Conservation (phyloP, 2,797 vertebrate species). For the Sebastes elongatus region DNA sequence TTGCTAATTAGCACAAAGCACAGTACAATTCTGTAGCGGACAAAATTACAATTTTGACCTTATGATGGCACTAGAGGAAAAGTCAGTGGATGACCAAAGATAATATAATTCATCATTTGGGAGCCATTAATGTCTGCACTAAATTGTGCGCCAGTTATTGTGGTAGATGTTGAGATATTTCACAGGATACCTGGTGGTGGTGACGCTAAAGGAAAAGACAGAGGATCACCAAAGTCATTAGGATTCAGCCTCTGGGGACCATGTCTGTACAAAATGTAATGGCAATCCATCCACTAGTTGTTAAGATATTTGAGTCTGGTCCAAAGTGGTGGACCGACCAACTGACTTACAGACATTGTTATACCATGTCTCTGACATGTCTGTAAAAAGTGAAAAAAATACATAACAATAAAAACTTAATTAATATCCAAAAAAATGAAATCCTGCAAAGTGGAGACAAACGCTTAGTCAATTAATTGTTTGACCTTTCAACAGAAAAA, state of each 20-base stretch:
- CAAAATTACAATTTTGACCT: too few relatives aligned
- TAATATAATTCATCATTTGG: not conserved
- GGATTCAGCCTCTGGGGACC: too few relatives aligned
- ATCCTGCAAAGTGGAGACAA: not conserved
- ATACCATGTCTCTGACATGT: not conserved
- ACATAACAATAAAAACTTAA: not conserved
- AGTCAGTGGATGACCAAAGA: not conserved
- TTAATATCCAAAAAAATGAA: not conserved
- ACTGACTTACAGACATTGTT: not conserved
- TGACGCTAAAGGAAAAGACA: fast-evolving
- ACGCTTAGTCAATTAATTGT: not conserved
- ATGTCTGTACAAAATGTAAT: not conserved
- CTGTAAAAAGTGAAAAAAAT: not conserved
- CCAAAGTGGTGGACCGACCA: not conserved
- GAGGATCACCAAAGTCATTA: not conserved
- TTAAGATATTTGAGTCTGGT: not conserved
- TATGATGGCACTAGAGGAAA: not conserved
- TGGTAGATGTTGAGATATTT: too few relatives aligned
- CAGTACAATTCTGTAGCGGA: too few relatives aligned
- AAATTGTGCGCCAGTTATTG: not conserved
- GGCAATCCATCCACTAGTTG: not conserved
- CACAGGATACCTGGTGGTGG: too few relatives aligned
- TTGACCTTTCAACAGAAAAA: not conserved
- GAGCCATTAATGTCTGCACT: not conserved
- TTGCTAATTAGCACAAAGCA: not conserved